Conservation (phyloP, 2,797 vertebrate species). For the Acanthurus lineatus region DNA sequence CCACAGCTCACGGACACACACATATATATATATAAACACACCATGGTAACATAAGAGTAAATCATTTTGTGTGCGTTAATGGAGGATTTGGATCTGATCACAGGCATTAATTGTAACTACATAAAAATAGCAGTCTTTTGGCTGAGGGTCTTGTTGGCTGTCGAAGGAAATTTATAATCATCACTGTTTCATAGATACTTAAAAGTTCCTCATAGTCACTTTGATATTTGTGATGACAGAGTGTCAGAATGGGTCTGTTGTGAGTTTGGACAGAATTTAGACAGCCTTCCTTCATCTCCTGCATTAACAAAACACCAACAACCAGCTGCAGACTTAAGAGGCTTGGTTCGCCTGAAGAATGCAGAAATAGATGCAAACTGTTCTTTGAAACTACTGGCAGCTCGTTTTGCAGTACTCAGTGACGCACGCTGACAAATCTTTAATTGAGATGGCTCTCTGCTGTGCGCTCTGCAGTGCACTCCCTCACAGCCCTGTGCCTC, state of each 20-base stretch:
- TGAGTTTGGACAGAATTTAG: background rate
- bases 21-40: no score
- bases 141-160: no score
- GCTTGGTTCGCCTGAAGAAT: background rate
- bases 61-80: no score
- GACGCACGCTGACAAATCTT: slow-evolving; percentile 44
- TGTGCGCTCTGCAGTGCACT: background rate
- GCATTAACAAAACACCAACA: background rate
- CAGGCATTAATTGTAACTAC: no score
- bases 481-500: background rate
- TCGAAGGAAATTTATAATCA: no score
- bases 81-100: no score
- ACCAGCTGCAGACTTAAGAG: background rate
- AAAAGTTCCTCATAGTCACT: no score
- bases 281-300: background rate
- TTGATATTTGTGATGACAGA: background rate
- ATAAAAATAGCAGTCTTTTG: no score
- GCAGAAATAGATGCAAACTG: background rate
- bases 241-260: background rate
- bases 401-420: background rate
- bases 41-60: no score
- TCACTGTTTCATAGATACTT: no score
- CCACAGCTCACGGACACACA: no score
- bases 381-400: slow-evolving; percentile 8
- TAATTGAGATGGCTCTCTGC: slow-evolving; percentile 49